Evolutionary conservation across 2,113 vertebrate species (phyloP).

Genomic region (Rhea pennata): DNA sequence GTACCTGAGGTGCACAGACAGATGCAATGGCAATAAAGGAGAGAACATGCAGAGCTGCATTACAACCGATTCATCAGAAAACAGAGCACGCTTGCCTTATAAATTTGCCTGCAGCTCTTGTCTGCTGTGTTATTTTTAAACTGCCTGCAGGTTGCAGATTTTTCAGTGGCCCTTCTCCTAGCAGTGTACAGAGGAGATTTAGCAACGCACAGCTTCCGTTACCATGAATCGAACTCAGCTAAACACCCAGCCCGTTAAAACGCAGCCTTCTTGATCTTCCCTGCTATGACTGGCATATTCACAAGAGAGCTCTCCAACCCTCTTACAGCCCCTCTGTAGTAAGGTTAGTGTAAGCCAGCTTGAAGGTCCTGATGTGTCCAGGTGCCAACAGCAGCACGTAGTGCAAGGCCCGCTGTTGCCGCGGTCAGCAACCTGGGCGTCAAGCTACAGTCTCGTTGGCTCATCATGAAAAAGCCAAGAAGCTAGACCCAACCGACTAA

Average conservation of each 20-base stretch:
- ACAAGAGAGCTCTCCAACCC: neutral
- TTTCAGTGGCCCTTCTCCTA: conserved; percentile 33
- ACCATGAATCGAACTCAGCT: neutral
- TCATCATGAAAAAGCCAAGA: neutral
- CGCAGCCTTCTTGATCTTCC: neutral
- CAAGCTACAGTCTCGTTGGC: neutral
- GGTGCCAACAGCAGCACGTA: neutral
- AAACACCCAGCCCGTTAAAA: conserved; percentile 7
- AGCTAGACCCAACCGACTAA: neutral
- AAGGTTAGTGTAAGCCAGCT: neutral
- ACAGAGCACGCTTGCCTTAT: conserved; percentile 54
- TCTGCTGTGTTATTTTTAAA: conserved; percentile 71
- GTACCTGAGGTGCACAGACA: conserved; percentile 4
- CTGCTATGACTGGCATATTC: neutral
- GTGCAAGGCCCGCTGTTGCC: neutral
- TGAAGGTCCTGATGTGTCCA: neutral
- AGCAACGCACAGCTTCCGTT: conserved; percentile 3
- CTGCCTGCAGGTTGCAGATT: conserved; percentile 65
- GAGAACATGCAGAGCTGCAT: conserved; percentile 51
- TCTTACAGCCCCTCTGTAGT: neutral
- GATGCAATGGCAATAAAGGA: conserved; percentile 12
- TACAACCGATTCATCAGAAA: conserved; percentile 56
- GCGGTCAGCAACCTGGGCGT: neutral
- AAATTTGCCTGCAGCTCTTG: conserved; percentile 60
- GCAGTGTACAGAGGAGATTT: neutral